Evolutionary conservation across 1,140 invertebrate species (phyloP).

Genomic region (Sitobion miscanthi): DNA sequence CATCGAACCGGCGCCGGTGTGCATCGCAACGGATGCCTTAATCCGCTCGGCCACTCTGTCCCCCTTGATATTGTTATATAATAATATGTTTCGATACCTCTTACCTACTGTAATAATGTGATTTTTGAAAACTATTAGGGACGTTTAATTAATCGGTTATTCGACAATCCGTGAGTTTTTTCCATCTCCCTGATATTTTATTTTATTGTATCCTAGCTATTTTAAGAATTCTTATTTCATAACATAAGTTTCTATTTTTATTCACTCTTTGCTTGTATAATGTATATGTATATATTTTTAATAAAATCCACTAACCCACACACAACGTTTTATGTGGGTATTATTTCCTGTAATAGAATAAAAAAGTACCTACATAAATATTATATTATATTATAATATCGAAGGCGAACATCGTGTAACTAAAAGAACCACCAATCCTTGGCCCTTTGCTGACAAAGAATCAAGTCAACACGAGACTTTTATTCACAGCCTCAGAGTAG

Average conservation of each 20-base stretch:
- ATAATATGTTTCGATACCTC: too few species aligned
- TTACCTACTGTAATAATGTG: neutral
- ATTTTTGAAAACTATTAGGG: neutral
- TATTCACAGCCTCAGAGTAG: neutral
- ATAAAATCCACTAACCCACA: too few species aligned
- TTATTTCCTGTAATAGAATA: neutral
- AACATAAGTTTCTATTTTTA: neutral
- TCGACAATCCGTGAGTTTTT: neutral
- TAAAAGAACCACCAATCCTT: neutral
- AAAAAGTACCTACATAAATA: neutral
- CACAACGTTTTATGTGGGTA: too few species aligned
- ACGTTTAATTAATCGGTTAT: neutral
- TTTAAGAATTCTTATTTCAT: slow-evolving; percentile 2
- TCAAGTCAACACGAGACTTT: neutral
- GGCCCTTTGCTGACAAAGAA: neutral
- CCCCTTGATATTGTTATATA: too few species aligned
- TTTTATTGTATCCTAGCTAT: neutral
- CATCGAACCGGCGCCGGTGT: too few species aligned
- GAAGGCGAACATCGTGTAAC: neutral
- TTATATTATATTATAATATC: neutral
- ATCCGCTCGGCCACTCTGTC: too few species aligned
- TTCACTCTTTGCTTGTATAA: neutral
- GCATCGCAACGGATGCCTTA: too few species aligned
- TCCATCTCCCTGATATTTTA: neutral
- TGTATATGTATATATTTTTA: neutral